Percentiles rank a stretch among this genome's conserved stretches.
Conservation (phyloP, 2,113 vertebrate species). For the Pycnonotus jocosus region DNA sequence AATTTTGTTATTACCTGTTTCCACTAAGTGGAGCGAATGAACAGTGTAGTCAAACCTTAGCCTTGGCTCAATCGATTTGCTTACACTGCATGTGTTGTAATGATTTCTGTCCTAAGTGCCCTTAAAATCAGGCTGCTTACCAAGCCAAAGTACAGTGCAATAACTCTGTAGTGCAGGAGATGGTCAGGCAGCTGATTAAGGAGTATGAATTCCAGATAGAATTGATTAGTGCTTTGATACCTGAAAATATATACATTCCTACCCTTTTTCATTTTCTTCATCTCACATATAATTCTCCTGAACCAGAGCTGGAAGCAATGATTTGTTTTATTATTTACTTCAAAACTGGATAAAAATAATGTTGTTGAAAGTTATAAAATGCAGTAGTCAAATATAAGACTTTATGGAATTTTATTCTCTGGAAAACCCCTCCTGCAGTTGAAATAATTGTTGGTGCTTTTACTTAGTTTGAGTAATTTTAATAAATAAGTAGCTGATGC, state of each 20-base stretch:
- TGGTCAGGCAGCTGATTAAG: neutral
- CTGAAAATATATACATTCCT: neutral
- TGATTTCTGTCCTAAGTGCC: neutral
- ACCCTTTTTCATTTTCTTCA: neutral
- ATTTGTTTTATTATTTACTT: neutral
- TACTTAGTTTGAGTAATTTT: slow-evolving; percentile 16
- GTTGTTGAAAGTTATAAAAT: neutral
- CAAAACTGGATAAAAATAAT: neutral
- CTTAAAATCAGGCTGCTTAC: neutral
- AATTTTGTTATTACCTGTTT: neutral
- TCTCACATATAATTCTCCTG: neutral
- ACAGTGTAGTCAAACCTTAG: neutral
- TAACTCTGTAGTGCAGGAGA: neutral
- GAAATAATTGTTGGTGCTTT: neutral
- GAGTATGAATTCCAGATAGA: neutral
- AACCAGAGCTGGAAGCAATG: neutral
- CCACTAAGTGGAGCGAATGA: neutral
- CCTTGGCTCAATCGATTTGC: neutral
- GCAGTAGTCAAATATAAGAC: neutral
- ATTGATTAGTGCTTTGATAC: neutral
- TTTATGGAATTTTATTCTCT: neutral
- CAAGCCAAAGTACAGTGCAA: neutral
- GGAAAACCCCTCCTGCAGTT: neutral
- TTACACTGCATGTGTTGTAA: neutral
- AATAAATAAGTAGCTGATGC: neutral